Evolutionary conservation across 2,888 invertebrate species (phyloP).

Genomic region (Andrena flavipes): DNA sequence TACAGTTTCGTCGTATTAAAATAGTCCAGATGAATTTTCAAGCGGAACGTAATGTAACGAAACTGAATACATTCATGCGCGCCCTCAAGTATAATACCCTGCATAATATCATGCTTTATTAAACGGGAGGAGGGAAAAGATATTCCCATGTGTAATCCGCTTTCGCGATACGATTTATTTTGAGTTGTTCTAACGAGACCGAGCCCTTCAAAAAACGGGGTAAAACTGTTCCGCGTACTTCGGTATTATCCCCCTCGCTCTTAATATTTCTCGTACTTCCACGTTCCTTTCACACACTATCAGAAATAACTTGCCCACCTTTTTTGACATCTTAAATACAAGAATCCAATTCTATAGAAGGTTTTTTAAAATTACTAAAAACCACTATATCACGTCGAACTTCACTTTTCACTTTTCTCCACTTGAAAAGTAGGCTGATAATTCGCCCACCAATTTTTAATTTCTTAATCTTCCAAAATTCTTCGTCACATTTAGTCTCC

Average conservation of each 20-base stretch:
- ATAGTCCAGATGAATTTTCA: constrained; percentile 2
- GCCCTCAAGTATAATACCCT: neutral
- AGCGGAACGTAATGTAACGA: constrained; percentile 5
- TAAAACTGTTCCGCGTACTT: neutral
- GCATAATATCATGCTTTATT: constrained; percentile 6
- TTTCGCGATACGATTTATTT: neutral
- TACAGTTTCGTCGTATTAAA: neutral
- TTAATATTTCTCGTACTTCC: neutral
- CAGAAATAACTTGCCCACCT: no score
- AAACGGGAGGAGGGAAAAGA: neutral
- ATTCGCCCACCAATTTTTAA: no score
- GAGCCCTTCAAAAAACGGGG: neutral
- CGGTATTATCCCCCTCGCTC: neutral
- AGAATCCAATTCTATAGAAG: neutral
- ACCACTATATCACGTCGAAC: neutral
- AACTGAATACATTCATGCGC: neutral
- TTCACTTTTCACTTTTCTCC: neutral
- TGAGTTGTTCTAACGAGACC: neutral
- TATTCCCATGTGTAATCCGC: neutral
- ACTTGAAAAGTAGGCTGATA: no score
- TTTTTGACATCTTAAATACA: neutral
- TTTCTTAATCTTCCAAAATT: no score
- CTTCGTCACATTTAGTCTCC: no score
- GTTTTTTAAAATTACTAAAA: neutral
- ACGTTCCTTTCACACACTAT: neutral